Evolutionary conservation across 2,113 vertebrate genomes (phyloP).

Genomic region (Chamaea fasciata): DNA sequence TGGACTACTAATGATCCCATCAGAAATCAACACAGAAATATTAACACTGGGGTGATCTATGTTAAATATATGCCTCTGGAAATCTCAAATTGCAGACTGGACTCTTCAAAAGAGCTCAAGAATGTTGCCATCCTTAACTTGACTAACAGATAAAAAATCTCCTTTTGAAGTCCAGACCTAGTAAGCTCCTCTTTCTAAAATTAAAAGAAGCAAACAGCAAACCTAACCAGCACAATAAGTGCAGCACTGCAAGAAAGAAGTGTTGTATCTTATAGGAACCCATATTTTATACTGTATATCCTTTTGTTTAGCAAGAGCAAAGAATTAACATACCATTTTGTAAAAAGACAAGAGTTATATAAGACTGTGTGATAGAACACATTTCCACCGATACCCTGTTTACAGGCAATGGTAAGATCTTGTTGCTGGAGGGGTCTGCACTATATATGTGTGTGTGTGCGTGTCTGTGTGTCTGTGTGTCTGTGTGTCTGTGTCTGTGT

Average conservation of each 20-base stretch:
- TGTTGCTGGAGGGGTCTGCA: neutral
- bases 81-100: neutral
- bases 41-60: neutral
- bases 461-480: too few species aligned
- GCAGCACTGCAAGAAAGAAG: neutral
- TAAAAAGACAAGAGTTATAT: neutral
- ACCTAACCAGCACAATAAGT: neutral
- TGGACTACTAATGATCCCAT: neutral
- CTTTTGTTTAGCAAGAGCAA: neutral
- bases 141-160: neutral
- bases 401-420: neutral
- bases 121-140: neutral
- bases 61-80: neutral
- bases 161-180: neutral
- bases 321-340: neutral
- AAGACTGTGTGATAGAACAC: neutral
- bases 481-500: too few species aligned
- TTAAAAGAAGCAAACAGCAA: neutral
- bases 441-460: too few species aligned
- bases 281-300: neutral
- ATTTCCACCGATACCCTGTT: neutral
- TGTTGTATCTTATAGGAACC: neutral
- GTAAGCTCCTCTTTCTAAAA: neutral
- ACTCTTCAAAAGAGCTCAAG: neutral
- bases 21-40: neutral